Evolutionary conservation across 2,113 vertebrate species (phyloP), one percentile per base, ranked within the genome.

Genomic region (Oryzias javanicus): DNA sequence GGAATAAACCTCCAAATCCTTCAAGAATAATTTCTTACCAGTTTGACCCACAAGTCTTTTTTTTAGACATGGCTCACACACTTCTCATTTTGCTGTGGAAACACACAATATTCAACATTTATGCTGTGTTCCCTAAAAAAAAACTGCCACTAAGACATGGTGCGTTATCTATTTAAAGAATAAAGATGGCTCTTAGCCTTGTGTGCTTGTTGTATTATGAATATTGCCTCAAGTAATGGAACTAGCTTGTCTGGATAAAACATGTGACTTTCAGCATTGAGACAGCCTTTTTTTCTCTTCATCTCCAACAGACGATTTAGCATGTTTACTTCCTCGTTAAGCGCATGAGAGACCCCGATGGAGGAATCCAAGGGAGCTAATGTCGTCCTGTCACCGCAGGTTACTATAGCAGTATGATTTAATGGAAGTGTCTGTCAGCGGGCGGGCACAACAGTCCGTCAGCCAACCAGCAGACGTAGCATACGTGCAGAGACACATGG

Each of bases 361-460:
- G 77, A 86, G 77, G 64, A 86, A 83, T 79, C 77, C 85, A 78
- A 67, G 80, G 82, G 79, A 91, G 83, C 65, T 76, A 63, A 79
- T 67, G 70, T 79, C 74, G 78, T 84, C 82, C 80, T 89, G 86
- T 86, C 90, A 86, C 74, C 64, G 76, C 72, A 67, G 81, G 85
- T 89, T 86, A 86, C 80, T 67, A 78, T 61, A 75, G 76, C 79
- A 54, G 78, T 74, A 77, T 79, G 84, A 87, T 89, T 91, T 89
- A 89, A 90, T 90, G 88, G 88, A 88, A 85, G 67, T 90, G 89
- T 86, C 88, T 89, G 86, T 87, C 89, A 90, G 74, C 68, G 72
- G 75, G 78, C 84, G 14, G 60, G 53, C 78, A 81, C 72, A 86
- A 77, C 80, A 72, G 77, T 72, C 80, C 86, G 85, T 88, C 86